Evolutionary conservation across 2,888 invertebrate genomes (phyloP).

Genomic region (Chalcis sispes): DNA sequence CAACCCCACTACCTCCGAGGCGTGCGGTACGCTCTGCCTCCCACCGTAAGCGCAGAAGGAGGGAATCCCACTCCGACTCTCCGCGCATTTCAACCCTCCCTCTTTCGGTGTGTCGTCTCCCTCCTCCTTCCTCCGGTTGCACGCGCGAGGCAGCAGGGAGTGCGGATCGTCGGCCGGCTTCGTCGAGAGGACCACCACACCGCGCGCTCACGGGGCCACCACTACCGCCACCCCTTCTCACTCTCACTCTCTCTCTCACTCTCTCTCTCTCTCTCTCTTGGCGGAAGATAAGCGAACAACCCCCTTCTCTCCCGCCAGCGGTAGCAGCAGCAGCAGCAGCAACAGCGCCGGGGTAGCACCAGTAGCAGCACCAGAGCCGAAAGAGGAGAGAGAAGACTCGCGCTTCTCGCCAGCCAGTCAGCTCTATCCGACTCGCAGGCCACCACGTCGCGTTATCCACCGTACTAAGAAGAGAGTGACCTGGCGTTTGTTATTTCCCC

Average conservation of each 20-base stretch:
- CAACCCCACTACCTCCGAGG: background rate
- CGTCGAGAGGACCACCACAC: background rate
- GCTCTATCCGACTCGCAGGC: slow-evolving; percentile 67
- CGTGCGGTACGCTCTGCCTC: slow-evolving; percentile 59
- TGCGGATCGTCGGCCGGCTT: too few relatives aligned
- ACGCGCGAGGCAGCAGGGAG: too few relatives aligned
- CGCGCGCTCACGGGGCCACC: background rate
- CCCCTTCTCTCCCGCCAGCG: background rate
- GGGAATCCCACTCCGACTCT: too few relatives aligned
- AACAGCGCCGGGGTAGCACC: background rate
- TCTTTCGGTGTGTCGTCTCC: slow-evolving; percentile 57
- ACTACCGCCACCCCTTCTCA: slow-evolving; percentile 13
- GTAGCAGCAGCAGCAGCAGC: background rate
- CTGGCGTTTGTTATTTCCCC: too few relatives aligned
- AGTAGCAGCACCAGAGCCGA: background rate
- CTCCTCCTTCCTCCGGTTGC: background rate
- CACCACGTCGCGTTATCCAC: slow-evolving; percentile 15
- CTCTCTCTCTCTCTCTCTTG: too few relatives aligned
- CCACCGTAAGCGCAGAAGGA: slow-evolving; percentile 46
- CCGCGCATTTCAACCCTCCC: background rate
- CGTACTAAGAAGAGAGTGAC: too few relatives aligned
- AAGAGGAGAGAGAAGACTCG: slow-evolving; percentile 62
- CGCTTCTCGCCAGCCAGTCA: slow-evolving; percentile 72
- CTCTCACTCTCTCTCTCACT: slow-evolving; percentile 37
- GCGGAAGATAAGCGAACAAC: too few relatives aligned